A percentile compares a stretch with the other conserved stretches of the same genome.
These are phyloP conservation scores for Rhea pennata DNA, from an alignment of 2,113 vertebrate species.

Conservation along the genomic window DNA sequence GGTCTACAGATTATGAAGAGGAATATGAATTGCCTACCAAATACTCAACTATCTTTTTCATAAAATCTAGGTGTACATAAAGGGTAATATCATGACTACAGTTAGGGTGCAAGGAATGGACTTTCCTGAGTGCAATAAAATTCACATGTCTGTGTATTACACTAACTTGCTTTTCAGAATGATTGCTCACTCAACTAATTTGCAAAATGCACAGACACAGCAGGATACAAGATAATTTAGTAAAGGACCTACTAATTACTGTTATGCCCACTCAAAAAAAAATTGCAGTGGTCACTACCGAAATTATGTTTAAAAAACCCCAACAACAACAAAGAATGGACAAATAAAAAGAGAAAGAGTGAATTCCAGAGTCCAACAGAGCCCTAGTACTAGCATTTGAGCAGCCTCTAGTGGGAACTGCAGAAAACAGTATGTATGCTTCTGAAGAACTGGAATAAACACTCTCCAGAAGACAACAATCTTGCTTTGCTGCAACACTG, in stretches of 20 bases:
- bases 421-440: constrained; percentile 2
- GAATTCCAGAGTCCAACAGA: neutral
- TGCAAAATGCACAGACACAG: constrained; percentile 17
- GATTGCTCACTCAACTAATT: constrained; percentile 4
- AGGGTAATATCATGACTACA: neutral
- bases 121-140: constrained; percentile 3
- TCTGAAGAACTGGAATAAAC: neutral
- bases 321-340: neutral
- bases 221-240: neutral
- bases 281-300: neutral
- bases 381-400: constrained; percentile 37
- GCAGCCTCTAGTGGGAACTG: constrained; percentile 75
- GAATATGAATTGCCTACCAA: neutral
- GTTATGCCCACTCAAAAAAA: neutral
- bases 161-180: constrained; percentile 22
- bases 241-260: neutral
- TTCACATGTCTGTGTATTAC: neutral
- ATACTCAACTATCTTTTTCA: neutral
- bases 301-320: constrained; percentile 3
- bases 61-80: neutral
- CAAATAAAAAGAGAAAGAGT: neutral
- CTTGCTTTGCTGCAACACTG: neutral
- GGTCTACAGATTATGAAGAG: neutral
- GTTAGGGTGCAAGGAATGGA: neutral
- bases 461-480: neutral